Percentiles rank a stretch among this genome's conserved stretches.
Conservation (phyloP, 2,888 invertebrate genomes). For the Eurois occulta region DNA sequence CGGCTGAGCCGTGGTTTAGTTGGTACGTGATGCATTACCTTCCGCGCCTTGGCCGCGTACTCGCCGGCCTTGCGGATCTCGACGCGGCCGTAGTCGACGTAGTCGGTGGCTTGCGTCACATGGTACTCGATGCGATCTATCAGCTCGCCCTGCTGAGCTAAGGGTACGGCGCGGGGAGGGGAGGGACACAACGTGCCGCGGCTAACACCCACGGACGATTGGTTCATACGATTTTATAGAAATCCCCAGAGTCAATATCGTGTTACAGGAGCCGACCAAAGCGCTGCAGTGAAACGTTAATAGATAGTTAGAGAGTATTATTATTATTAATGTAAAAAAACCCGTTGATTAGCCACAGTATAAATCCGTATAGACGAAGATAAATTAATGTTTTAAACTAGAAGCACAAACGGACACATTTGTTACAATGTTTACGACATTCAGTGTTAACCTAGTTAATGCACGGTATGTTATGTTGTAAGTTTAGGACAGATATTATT, state of each 20-base stretch:
- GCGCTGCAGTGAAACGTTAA: slow-evolving; percentile 79
- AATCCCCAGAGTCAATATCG: slow-evolving; percentile 72
- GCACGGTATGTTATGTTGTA: slow-evolving; percentile 62
- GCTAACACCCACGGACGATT: slow-evolving; percentile 81
- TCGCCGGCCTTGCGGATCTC: slow-evolving; percentile 95
- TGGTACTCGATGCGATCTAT: slow-evolving; percentile 98
- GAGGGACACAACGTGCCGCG: slow-evolving; percentile 74
- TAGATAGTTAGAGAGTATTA: slow-evolving; percentile 71
- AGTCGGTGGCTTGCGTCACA: slow-evolving; percentile 96
- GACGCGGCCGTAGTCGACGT: slow-evolving; percentile 94
- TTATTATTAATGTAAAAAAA: slow-evolving; percentile 55
- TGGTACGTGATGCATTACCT: slow-evolving; percentile 91
- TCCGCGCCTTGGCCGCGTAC: slow-evolving; percentile 96
- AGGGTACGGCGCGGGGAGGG: slow-evolving; percentile 84
- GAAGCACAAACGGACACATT: slow-evolving; percentile 65
- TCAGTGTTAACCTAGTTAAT: slow-evolving; percentile 73
- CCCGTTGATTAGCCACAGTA: slow-evolving; percentile 66
- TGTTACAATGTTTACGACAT: slow-evolving; percentile 73
- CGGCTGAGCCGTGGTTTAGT: slow-evolving; percentile 51
- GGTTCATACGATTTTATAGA: slow-evolving; percentile 85
- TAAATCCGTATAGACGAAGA: slow-evolving; percentile 65
- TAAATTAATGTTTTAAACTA: slow-evolving; percentile 64
- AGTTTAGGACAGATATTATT: slow-evolving; percentile 64
- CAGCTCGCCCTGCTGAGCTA: slow-evolving; percentile 95
- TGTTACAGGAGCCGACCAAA: slow-evolving; percentile 82